Evolutionary conservation across 2,113 vertebrate genomes (phyloP), one percentile per base, ranked within the genome.

Genomic region (Pao palembangensis): DNA sequence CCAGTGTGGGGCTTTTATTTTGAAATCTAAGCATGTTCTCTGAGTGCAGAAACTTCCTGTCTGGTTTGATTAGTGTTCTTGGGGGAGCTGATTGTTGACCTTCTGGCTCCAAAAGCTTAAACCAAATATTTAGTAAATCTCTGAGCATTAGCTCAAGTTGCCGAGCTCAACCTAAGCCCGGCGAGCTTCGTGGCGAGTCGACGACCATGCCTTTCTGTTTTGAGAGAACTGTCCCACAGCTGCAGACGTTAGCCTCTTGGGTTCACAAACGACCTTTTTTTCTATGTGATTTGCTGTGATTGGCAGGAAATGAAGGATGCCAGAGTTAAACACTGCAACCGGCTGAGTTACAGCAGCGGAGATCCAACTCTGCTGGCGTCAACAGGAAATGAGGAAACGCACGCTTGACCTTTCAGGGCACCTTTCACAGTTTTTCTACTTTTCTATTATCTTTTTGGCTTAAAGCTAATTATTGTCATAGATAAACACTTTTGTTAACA

Each of bases 301-400:
- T 43, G 14, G 8, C 84, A 92, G 91, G 82, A 73, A 2, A 79
- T 87, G 80, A 85, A 47, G 66, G 17, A 0, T 1, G 2, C 0
- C n/a, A 64, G 90, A 69, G 15, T 70, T 0, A 13, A 84, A 0
- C 80, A 78, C 59, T 92, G 91, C 76, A 83, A 79, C 21, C 47
- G 0, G 0, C 44, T 89, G 83, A 69, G 52, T 8, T 86, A 90
- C 78, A 84, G 72, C 53, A 85, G 58, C 0, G 91, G 91, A 51
- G 17, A 76, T 1, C 52, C 73, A 1, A 86, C 82, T 31, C 81
- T 91, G 11, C 83, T 91, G 48, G 46, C 80, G 2, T 63, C 69
- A 1, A 52, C 0, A 0, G 51, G 58, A 48, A 60, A 13, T 0
- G 0, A 77, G 5, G 83, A 52, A 78, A 51, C 0, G 5, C 25